Evolutionary conservation across 2,113 vertebrate species (phyloP), one percentile per base, ranked within the genome.

Genomic region (Anarrhichthys ocellatus): DNA sequence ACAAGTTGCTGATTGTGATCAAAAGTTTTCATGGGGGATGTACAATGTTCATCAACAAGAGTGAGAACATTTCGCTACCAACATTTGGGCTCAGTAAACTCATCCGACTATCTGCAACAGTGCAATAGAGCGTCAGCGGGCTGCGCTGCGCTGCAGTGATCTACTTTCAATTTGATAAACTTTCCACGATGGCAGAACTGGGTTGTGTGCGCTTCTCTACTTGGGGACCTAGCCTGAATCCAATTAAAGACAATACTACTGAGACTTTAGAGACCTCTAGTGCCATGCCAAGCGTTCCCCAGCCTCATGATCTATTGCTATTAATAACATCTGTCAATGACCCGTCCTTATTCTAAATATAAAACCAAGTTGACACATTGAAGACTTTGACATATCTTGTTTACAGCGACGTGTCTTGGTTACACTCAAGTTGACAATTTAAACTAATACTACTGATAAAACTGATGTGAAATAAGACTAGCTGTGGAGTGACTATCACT

Each of bases 221-320:
- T 94, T 80, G 82, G 95, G 95, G 95, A 95, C 90, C 89, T 96
- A 96, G 95, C 95, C 95, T 92, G 93, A 91, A 96, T 96, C 92
- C 88, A 93, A 94, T 94, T 92, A 92, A 84, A 91, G 92, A 95
- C 81, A 9, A 74, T 14, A 59, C 56, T 7, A 83, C 80, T 63
- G 78, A 89, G 88, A 89, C 91, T 91, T 87, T 80, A 87, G 73
- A 91, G 91, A 94, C 91, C 87, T 90, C 88, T 85, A 85, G 84
- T 89, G 56, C 78, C 85, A 83, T 65, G 88, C 92, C 89, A 93
- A 88, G 81, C 78, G 56, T 76, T 89, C 91, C 94, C 92, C 73
- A 84, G 78, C 48, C 77, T 85, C 74, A 32, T 91, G 92, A 88
- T 91, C 82, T 78, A 88, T 76, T 14, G 79, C 94, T 94, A 95